Evolutionary conservation across 2,797 vertebrate species (phyloP), one percentile per base, ranked within the genome.

Genomic region (Podargus strigoides): DNA sequence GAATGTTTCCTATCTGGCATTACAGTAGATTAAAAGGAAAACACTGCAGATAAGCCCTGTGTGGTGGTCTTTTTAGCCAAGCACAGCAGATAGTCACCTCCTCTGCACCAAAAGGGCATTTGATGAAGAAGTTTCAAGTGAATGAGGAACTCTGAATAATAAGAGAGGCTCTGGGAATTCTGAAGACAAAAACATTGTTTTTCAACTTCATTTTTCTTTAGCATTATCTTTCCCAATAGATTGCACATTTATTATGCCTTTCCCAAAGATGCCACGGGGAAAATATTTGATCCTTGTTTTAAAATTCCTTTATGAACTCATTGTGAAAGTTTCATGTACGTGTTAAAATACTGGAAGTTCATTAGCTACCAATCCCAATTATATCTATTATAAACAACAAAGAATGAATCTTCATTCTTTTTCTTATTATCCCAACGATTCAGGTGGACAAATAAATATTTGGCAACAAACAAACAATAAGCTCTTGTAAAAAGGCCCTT

Each of bases 241-340:
- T 0, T 12, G 12, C 10, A 41, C 1, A 0, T 46, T 52, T 47
- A 64, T 36, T 32, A 23, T 4, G 3, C 13, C 42, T 64, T 70
- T 68, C 47, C 23, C 42, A 66, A 55, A 70, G 58, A 52, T 32
- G 23, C 20, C 63, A 44, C 0, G 0, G 19, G 41, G 27, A 56
- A 75, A 49, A 44, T 27, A 9, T 69, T 73, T 83, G 28, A 64
- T 39, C n/a, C 20, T 78, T 63, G 17, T 69, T 79, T 49, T 66
- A 44, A 44, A 79, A 46, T 44, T 70, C n/a, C 52, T 52, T 74
- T 32, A 44, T 21, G 9, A 75, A 53, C 37, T 36, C 21, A 52
- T 19, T 42, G 64, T 50, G 26, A 50, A 92, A 74, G 42, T 26
- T 36, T 36, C 17, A 37, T 6, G 1, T 34, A 32, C 7, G 11